These are phyloP conservation scores for Argyra leucocephala DNA, from an alignment of 2,888 invertebrate genomes.

Conservation along the genomic window DNA sequence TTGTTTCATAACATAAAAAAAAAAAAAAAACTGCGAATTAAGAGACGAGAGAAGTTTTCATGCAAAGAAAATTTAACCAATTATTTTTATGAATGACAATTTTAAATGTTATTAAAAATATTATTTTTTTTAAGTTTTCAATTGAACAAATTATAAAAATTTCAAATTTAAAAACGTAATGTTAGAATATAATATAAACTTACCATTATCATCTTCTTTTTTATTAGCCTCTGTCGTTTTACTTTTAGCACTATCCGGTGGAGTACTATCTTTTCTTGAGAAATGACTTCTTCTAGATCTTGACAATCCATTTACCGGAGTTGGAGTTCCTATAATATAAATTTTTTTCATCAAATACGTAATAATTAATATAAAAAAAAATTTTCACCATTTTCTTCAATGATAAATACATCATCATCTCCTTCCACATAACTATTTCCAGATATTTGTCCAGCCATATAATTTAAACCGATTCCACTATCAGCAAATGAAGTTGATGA, in stretches of 20 bases:
- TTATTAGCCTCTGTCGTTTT: conserved; percentile 15
- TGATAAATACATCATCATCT: conserved; percentile 41
- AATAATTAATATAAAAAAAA: neutral
- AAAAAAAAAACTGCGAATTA: too few relatives aligned
- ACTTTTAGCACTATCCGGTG: conserved; percentile 29
- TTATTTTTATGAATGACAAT: too few relatives aligned
- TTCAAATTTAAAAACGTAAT: conserved; percentile 11
- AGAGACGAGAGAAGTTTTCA: too few relatives aligned
- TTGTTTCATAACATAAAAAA: too few relatives aligned
- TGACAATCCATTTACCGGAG: conserved; percentile 35
- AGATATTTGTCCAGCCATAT: conserved; percentile 33
- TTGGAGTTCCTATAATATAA: conserved; percentile 16
- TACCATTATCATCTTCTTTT: conserved; percentile 22
- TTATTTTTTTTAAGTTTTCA: neutral
- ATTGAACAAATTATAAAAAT: neutral
- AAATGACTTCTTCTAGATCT: conserved; percentile 44
- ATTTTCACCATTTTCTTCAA: conserved; percentile 31
- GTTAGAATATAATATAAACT: conserved; percentile 6
- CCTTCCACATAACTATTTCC: conserved; percentile 29
- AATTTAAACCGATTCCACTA: conserved; percentile 42
- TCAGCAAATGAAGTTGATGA: conserved; percentile 35
- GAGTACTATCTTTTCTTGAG: conserved; percentile 42
- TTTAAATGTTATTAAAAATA: too few relatives aligned
- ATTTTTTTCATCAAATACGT: neutral
- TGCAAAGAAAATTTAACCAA: too few relatives aligned